These are phyloP conservation scores for Megatriorchis doriae DNA, from an alignment of 2,113 vertebrate species.

Conservation along the genomic window DNA sequence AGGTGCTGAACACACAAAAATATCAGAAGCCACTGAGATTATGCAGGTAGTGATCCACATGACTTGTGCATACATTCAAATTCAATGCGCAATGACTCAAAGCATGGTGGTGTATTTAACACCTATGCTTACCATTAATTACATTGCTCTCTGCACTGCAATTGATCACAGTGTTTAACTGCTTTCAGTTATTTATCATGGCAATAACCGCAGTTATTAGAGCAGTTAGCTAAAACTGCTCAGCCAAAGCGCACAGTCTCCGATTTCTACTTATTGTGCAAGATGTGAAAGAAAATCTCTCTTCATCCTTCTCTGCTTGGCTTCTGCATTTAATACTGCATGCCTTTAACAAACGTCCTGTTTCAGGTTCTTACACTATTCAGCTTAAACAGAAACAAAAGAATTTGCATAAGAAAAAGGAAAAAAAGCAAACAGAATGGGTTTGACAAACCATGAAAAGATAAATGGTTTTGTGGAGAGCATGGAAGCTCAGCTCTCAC, in stretches of 20 bases:
- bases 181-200: background rate
- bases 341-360: background rate
- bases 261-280: background rate
- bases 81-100: rapidly evolving
- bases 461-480: background rate
- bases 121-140: background rate
- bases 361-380: background rate
- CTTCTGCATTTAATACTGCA: background rate
- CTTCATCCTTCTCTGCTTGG: background rate
- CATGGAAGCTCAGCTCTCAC: background rate
- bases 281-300: background rate
- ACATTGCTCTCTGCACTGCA: background rate
- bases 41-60: rapidly evolving
- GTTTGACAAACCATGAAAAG: background rate
- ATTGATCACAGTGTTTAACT: rapidly evolving
- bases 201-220: background rate
- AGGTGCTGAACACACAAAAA: background rate
- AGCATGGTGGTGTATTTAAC: background rate
- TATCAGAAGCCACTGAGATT: rapidly evolving
- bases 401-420: background rate
- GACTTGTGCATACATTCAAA: rapidly evolving
- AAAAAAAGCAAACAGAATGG: background rate
- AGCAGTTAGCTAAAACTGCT: background rate
- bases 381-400: background rate
- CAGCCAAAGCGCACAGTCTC: background rate